Evolutionary conservation across 1,140 invertebrate genomes (phyloP), one percentile per base, ranked within the genome.

Genomic region (Platyscapa corneri): DNA sequence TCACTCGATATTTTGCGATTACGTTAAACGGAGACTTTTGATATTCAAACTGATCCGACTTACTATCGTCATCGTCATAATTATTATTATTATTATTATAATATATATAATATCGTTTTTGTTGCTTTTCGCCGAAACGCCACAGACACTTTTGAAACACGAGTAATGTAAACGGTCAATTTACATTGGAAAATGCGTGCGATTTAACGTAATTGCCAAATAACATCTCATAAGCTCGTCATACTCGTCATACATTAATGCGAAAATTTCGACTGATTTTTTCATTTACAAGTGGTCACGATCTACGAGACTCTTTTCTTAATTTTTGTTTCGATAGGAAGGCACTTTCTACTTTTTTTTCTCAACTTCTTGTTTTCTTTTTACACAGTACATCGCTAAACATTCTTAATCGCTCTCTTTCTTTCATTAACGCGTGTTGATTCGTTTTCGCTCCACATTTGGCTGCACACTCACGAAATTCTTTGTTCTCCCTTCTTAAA

Each of bases 291-390:
- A 93, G 89, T 93, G 92, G 92, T 93, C 93, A 92, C 92, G 93
- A 93, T 93, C 92, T 93, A 93, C 92, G 93, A 91, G 92, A 93
- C 91, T 93, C 92, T 86, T 89, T 89, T 90, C 87, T 91, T 92
- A 90, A 93, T 90, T 92, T 89, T 89, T 91, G n/a, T 92, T 90
- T 90, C 88, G 83, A 92, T 92, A 93, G 92, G 92, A 93, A 93
- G 93, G 93, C 93, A 93, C 93, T 93, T 93, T 92, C 92, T 93
- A 93, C 93, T 93, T 93, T 93, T 91, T 46, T 93, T 89, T 90
- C 87, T 89, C 70, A n/a, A 84, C 76, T 56, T 7, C 64, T 53
- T 74, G 91, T 91, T 89, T 87, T 91, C 91, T 89, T 89, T 91
- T 92, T 91, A 91, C 92, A 92, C 90, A 92, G 89, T 92, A 91